These are phyloP conservation scores for Poecile montanus DNA, from an alignment of 2,797 vertebrate genomes.

Conservation along the genomic window DNA sequence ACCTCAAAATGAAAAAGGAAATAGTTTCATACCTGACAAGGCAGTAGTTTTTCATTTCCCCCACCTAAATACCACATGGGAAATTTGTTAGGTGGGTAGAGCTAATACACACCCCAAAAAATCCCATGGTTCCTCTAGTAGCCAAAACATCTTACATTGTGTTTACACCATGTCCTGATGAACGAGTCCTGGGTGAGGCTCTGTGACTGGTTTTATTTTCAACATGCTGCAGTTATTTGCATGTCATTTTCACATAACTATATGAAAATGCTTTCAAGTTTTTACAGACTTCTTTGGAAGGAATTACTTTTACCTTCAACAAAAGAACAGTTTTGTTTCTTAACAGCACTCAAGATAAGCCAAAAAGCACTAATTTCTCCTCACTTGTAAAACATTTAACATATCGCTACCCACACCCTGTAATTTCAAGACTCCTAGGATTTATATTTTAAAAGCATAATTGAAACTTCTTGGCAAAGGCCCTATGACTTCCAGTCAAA, in stretches of 20 bases:
- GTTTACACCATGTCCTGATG: neutral
- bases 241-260: conserved; percentile 26
- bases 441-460: conserved; percentile 70
- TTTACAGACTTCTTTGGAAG: conserved; percentile 29
- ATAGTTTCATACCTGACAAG: conserved; percentile 28
- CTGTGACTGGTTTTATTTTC: neutral
- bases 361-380: conserved; percentile 62
- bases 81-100: conserved; percentile 8
- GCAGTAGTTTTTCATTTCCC: conserved; percentile 37
- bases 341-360: conserved; percentile 32
- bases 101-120: conserved; percentile 12
- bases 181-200: conserved; percentile 37
- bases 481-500: conserved; percentile 47
- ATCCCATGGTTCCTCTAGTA: neutral
- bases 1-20: conserved; percentile 58
- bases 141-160: conserved; percentile 10
- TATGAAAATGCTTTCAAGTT: conserved; percentile 33
- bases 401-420: conserved; percentile 63
- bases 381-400: conserved; percentile 71
- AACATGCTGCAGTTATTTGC: neutral
- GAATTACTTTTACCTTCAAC: conserved; percentile 27
- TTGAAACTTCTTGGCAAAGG: conserved; percentile 65
- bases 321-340: conserved; percentile 56
- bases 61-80: conserved; percentile 36
- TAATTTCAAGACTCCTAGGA: conserved; percentile 65